Conservation (phyloP, 2,113 vertebrate genomes). For the Carollia perspicillata region DNA sequence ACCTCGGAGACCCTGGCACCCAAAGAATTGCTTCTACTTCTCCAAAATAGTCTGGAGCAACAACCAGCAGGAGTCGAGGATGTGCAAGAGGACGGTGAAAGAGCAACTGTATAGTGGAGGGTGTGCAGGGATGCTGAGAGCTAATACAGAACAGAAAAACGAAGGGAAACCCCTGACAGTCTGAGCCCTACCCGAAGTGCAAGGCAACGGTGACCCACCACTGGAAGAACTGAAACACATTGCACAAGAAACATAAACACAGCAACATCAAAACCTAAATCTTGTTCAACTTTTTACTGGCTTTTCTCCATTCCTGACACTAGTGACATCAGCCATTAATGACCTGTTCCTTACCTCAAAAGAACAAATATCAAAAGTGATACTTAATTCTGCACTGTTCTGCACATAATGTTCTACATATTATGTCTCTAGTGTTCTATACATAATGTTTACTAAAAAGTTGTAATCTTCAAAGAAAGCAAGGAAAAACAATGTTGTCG, state of each 20-base stretch:
- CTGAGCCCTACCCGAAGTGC: background rate
- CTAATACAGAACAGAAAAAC: background rate
- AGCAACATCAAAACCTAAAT: background rate
- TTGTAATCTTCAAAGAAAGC: background rate
- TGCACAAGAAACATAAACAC: background rate
- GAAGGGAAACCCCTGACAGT: background rate
- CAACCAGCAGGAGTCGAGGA: background rate
- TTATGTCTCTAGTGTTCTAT: background rate
- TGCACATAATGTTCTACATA: background rate
- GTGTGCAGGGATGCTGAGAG: background rate
- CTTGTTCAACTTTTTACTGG: background rate
- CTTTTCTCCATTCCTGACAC: background rate
- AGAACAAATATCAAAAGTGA: background rate
- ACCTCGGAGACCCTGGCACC: background rate
- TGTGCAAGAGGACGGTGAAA: background rate
- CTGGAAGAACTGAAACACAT: background rate
- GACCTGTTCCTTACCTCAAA: background rate
- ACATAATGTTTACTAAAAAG: background rate
- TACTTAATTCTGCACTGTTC: background rate
- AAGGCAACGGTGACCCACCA: background rate
- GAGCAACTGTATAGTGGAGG: accelerated
- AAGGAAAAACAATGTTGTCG: background rate
- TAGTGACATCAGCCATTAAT: background rate
- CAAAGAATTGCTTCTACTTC: background rate
- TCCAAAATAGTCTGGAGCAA: background rate